Conservation (phyloP, 1,140 invertebrate species). For the Periplaneta americana region DNA sequence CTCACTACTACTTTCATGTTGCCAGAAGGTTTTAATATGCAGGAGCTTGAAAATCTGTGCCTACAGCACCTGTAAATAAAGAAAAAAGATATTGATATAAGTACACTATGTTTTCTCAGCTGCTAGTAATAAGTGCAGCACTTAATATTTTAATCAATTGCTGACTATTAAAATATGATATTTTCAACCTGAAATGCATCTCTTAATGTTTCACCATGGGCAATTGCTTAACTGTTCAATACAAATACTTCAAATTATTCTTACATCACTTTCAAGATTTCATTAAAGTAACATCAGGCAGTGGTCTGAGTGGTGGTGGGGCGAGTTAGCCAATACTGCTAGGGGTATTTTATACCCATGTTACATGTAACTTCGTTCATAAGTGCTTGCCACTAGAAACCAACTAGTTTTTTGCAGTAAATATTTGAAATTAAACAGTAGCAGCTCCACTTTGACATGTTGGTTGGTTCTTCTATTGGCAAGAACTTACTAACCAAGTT, state of each 20-base stretch:
- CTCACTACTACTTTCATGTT: background rate
- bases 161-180: background rate
- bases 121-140: background rate
- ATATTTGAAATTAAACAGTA: too few species aligned
- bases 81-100: background rate
- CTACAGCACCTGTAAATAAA: conserved; percentile 17
- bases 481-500: too few species aligned
- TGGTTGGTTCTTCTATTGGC: too few species aligned
- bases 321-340: too few species aligned
- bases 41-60: conserved; percentile 40
- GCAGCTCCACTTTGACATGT: too few species aligned
- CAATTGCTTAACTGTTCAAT: background rate
- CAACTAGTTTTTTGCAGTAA: too few species aligned
- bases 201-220: background rate
- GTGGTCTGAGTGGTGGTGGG: too few species aligned
- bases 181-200: background rate
- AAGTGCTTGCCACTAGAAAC: too few species aligned
- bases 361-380: too few species aligned
- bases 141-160: background rate
- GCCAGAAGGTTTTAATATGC: conserved; percentile 35
- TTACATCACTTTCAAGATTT: too few species aligned
- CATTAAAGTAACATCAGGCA: too few species aligned
- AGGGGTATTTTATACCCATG: too few species aligned
- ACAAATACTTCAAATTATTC: background rate
- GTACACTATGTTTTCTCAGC: background rate